Conservation (phyloP, 2,797 vertebrate species). For the Sarcophilus harrisii region DNA sequence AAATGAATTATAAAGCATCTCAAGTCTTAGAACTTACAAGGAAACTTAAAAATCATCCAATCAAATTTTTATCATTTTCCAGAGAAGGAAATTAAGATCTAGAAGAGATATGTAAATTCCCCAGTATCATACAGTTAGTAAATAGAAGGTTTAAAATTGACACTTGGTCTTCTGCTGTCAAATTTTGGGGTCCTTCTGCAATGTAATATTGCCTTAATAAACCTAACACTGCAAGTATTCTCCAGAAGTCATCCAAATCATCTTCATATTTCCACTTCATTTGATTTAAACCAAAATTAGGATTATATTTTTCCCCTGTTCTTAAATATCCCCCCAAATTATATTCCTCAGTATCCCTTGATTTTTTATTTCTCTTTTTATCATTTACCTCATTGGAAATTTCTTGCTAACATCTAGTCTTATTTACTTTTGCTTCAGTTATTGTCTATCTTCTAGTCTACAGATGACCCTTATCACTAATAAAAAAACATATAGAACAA, state of each 20-base stretch:
- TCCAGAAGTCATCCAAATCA: neutral
- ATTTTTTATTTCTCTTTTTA: neutral
- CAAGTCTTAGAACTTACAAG: neutral
- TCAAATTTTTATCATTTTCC: neutral
- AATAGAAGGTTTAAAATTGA: neutral
- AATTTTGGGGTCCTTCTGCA: neutral
- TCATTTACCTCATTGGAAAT: neutral
- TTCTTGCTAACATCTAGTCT: neutral
- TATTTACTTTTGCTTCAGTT: neutral
- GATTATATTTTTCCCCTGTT: neutral
- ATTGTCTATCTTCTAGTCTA: neutral
- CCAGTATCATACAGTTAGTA: neutral
- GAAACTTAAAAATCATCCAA: neutral
- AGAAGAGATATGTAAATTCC: neutral
- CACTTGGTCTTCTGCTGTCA: neutral
- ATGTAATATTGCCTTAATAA: neutral
- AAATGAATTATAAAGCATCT: neutral
- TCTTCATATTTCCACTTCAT: neutral
- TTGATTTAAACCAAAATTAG: neutral
- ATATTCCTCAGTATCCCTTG: neutral
- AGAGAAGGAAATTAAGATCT: neutral
- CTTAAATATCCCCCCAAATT: neutral
- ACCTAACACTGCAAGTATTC: neutral
- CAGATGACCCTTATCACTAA: neutral
- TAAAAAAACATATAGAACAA: neutral